Evolutionary conservation across 2,797 vertebrate genomes (phyloP).

Genomic region (Tokudaia muenninki): DNA sequence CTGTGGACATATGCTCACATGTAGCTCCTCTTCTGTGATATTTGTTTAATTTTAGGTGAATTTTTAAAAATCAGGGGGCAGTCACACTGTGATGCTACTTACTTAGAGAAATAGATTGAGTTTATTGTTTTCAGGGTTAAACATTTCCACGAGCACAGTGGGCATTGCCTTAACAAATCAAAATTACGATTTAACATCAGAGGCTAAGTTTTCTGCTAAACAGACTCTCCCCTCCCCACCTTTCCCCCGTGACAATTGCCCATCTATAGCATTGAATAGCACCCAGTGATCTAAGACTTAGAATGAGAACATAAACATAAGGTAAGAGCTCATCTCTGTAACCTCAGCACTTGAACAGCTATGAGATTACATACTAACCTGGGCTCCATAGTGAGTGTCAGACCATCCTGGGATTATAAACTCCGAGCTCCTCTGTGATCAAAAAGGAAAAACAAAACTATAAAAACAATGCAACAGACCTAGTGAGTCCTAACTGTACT

Average conservation of each 20-base stretch:
- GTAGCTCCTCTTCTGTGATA: background rate
- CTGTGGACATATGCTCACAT: background rate
- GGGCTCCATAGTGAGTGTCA: background rate
- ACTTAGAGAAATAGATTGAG: slow-evolving; percentile 8
- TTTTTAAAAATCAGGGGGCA: background rate
- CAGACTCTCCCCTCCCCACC: background rate
- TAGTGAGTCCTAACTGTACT: background rate
- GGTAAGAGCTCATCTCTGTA: background rate
- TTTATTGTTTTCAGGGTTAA: background rate
- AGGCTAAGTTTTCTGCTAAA: background rate
- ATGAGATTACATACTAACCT: background rate
- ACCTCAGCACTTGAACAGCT: background rate
- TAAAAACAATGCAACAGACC: background rate
- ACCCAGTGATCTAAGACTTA: background rate
- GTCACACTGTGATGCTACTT: background rate
- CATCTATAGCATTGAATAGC: background rate
- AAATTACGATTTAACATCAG: background rate
- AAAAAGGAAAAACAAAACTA: background rate
- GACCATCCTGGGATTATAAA: background rate
- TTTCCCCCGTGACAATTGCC: background rate
- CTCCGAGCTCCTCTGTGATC: background rate
- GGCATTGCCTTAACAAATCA: slow-evolving; percentile 6
- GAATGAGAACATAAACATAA: background rate
- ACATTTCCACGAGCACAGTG: background rate
- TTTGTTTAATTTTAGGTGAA: slow-evolving; percentile 6